These are phyloP conservation scores for Dufourea novaeangliae DNA, from an alignment of 1,140 invertebrate genomes.

Conservation along the genomic window DNA sequence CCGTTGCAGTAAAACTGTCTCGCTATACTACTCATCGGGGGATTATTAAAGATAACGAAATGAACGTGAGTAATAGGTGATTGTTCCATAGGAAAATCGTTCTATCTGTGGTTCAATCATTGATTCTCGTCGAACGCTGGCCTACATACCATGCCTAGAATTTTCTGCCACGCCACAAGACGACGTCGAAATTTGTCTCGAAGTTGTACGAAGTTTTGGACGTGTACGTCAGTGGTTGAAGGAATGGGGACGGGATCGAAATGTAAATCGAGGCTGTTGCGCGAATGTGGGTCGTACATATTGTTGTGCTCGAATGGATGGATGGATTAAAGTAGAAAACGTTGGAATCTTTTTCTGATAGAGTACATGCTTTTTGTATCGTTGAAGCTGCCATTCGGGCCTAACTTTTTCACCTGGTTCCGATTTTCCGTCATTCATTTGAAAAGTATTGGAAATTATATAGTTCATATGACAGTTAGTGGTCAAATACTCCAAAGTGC, in stretches of 20 bases:
- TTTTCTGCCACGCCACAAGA: conserved; percentile 10
- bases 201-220: background rate
- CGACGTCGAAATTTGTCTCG: conserved; percentile 21
- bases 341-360: background rate
- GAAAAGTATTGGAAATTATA: too few species aligned
- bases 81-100: too few species aligned
- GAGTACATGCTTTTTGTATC: background rate
- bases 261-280: conserved; percentile 21
- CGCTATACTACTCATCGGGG: too few species aligned
- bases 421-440: too few species aligned
- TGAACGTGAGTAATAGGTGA: too few species aligned
- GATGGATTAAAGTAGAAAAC: conserved; percentile 5
- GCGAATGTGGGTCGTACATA: background rate
- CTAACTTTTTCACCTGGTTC: too few species aligned
- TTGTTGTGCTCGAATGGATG: background rate
- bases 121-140: too few species aligned
- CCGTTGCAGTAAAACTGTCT: too few species aligned
- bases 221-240: conserved; percentile 31
- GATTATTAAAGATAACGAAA: too few species aligned
- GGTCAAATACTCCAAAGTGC: too few species aligned
- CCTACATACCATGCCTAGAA: background rate
- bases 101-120: too few species aligned
- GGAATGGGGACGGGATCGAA: conserved; percentile 9
- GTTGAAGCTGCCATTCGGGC: background rate
- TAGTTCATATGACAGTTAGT: too few species aligned